Evolutionary conservation across 2,888 invertebrate species (phyloP).

Genomic region (Dyspetes luteomarginatus): DNA sequence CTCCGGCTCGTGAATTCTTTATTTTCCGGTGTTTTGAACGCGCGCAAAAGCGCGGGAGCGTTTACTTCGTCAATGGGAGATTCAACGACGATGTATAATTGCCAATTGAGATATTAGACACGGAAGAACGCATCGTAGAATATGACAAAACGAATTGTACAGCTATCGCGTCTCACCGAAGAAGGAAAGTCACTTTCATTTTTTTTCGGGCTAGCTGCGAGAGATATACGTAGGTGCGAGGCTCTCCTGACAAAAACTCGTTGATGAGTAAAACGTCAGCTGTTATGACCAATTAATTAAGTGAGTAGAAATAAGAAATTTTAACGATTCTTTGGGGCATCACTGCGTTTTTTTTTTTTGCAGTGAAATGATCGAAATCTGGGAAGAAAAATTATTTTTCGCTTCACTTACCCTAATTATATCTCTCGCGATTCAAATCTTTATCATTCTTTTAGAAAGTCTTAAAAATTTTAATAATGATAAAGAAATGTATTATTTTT

Average conservation of each 20-base stretch:
- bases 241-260: conserved; percentile 6
- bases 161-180: conserved; percentile 28
- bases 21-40: conserved; percentile 20
- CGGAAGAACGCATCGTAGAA: conserved; percentile 59
- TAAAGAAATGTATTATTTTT: too few relatives aligned
- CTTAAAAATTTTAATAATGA: too few relatives aligned
- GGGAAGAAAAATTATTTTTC: too few relatives aligned
- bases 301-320: too few relatives aligned
- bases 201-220: conserved; percentile 50
- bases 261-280: neutral
- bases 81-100: conserved; percentile 28
- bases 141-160: conserved; percentile 46
- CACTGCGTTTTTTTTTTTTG: too few relatives aligned
- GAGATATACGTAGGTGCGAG: conserved; percentile 26
- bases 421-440: too few relatives aligned
- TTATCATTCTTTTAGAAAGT: too few relatives aligned
- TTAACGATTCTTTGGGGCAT: too few relatives aligned
- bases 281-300: neutral
- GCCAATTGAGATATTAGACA: conserved; percentile 40
- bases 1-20: conserved; percentile 14
- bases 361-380: too few relatives aligned
- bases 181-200: conserved; percentile 74
- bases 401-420: too few relatives aligned
- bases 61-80: neutral
- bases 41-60: neutral